Base-by-base conservation (phyloP, 1,140 invertebrate species). In the Drosophila pectinifera region DNA sequence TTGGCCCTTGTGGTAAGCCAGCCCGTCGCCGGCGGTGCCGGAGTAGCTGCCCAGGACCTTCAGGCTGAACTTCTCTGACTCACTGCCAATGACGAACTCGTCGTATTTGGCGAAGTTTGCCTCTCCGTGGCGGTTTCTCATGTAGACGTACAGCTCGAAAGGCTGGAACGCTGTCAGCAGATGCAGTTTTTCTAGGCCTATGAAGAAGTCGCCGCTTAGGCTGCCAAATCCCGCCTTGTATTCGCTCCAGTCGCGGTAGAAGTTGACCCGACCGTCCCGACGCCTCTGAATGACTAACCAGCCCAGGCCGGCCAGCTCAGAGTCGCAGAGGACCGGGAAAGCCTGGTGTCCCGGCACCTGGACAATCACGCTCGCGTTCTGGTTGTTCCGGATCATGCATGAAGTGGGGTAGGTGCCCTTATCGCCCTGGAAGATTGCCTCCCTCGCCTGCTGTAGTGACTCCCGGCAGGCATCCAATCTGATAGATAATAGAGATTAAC, bases 241-340 rank as follows among this genome's bases (percentile, higher is more conserved):
- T 28, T 95, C 94, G 0, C 76, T 64, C 95, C 95, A 95, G 45
- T 92, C 91, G 57, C 93, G 93, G 62, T 93, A 93, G 80, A 95
- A 95, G 62, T 95, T 93, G 74, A 94, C 93, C 7, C 93, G 92
- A 1, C 95, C 95, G 64, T 95, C 93, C 51, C 92, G 93, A 24
- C 95, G 92, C 48, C 94, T 94, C 88, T 95, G 94, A 63, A 95
- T 92, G 3, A 93, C 94, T 51, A 93, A 94, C 94, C 95, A 95
- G 14, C 69, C 73, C 3, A 18, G 8, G 5, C 51, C 51, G 4
- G 28, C 6, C 94, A 94, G 4, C 20, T 61, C 31, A 16, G 90
- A 1, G 91, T 93, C 13, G 93, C 93, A 49, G 89, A 93, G 13
- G 6, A 16, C 72, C 0, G 18, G 6, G 7, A 73, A 62, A 10